These are phyloP conservation scores for Pimephales promelas DNA, from an alignment of 2,113 vertebrate genomes.

Conservation along the genomic window DNA sequence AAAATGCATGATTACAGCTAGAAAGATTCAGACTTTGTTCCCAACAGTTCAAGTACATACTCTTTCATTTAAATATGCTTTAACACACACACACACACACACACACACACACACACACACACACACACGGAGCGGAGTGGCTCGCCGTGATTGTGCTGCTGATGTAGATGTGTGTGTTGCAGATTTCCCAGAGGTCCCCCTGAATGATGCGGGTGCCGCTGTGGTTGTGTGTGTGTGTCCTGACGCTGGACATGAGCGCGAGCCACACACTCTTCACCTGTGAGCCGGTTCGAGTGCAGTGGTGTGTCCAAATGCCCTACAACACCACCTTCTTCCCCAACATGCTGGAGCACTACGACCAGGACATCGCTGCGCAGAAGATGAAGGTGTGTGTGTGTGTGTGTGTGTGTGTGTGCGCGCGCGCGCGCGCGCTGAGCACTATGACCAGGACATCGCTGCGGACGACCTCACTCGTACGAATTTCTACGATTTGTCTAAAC, in stretches of 20 bases:
- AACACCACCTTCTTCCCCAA: conserved; percentile 98
- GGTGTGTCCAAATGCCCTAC: conserved; percentile 86
- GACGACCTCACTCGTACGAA: too few species aligned
- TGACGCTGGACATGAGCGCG: conserved; percentile 64
- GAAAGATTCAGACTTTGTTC: neutral
- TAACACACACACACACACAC: neutral
- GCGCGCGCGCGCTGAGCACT: too few species aligned
- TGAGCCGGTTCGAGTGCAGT: conserved; percentile 86
- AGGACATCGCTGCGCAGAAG: conserved; percentile 81
- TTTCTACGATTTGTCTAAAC: too few species aligned
- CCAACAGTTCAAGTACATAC: too few species aligned
- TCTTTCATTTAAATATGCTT: neutral
- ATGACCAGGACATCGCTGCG: conserved; percentile 90
- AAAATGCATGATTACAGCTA: neutral
- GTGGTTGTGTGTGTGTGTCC: conserved; percentile 58
- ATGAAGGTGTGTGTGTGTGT: conserved; percentile 80
- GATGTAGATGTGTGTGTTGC: neutral
- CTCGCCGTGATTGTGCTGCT: neutral
- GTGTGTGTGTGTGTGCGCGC: conserved; percentile 61
- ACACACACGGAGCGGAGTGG: too few species aligned
- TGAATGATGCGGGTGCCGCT: conserved; percentile 56
- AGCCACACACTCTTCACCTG: conserved; percentile 93
- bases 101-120: too few species aligned
- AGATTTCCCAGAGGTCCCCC: neutral
- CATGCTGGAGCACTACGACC: conserved; percentile 95